Base-by-base conservation (phyloP, 1,140 invertebrate species). In the Drosophila carrolli region DNA sequence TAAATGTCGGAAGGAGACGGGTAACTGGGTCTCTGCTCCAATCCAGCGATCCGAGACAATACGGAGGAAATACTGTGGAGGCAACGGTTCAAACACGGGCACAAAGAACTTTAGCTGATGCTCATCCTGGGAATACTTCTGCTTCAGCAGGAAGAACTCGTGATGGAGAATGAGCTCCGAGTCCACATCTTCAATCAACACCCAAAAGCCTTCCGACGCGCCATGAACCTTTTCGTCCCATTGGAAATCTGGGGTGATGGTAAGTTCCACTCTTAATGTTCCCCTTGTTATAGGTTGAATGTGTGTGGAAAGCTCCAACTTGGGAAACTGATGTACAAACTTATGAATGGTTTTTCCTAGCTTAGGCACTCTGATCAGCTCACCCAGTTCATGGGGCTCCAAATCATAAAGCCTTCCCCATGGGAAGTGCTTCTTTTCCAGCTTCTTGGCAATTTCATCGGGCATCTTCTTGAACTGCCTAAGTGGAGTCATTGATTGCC, bases 181-280 rank as follows among this genome's bases (percentile, higher is more conserved):
- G 93, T 99, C 98, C 1, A 99, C 98, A 93, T 99, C 99, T 93
- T 99, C 98, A 0, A 99, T 98, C 9, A 99, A 93, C 79, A 99
- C 99, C 99, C 99, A 99, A 93, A 99, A 99, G 0, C 97, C 98
- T 93, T 99, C 98, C 0, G 98, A 98, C 53, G 96, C 95, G 0
- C 98, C 98, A 92, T 99, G 98, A 29, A 98, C 93, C 92, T 99
- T 99, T 68, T 99, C 98, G 81, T 99, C 98, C 99, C 99, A 99
- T 88, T 99, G 97, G 93, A 99, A 99, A 93, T 99, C 98, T 0
- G 99, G 98, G 0, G 98, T 99, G n/a, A 99, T 98, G 0, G 98
- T 99, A 1, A 99, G 93, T 93, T 99, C 98, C 2, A 99, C 98
- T 60, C 97, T 94, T 0, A 99, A 92, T 0, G 98, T 99, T 8